Conservation (phyloP, 1,140 invertebrate genomes). For the Linepithema humile region DNA sequence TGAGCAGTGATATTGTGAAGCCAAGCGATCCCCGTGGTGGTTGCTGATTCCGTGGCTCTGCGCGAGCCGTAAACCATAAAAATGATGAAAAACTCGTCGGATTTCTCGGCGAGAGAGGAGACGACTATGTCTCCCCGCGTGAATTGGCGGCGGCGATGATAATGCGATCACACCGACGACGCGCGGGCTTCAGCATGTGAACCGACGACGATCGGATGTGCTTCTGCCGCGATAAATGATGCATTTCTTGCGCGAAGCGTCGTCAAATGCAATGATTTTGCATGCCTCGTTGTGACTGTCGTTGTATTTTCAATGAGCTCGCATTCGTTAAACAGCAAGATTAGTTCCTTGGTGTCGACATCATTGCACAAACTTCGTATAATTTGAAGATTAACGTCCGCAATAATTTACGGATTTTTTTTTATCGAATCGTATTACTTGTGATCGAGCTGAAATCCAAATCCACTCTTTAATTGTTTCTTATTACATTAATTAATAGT, state of each 20-base stretch:
- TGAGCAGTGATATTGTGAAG: slow-evolving; percentile 68
- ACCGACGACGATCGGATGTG: background rate
- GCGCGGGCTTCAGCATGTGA: background rate
- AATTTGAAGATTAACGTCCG: background rate
- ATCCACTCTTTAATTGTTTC: background rate
- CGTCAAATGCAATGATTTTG: background rate
- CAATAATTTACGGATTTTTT: background rate
- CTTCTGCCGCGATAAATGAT: background rate
- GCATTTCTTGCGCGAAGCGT: slow-evolving; percentile 8
- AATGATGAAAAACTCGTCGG: slow-evolving; percentile 36
- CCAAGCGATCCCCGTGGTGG: slow-evolving; percentile 68
- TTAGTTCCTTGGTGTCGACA: background rate
- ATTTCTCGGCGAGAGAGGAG: background rate
- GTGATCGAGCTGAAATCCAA: background rate
- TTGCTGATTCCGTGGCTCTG: slow-evolving; percentile 56
- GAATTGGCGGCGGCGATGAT: background rate
- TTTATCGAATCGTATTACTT: background rate
- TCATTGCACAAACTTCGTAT: background rate
- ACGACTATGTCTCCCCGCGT: background rate
- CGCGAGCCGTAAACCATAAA: slow-evolving; percentile 69
- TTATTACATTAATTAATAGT: background rate
- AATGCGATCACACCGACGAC: background rate
- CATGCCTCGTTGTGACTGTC: background rate
- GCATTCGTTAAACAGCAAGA: background rate
- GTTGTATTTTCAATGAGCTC: background rate